Evolutionary conservation across 2,113 vertebrate genomes (phyloP).

Genomic region (Rhinichthys klamathensis): DNA sequence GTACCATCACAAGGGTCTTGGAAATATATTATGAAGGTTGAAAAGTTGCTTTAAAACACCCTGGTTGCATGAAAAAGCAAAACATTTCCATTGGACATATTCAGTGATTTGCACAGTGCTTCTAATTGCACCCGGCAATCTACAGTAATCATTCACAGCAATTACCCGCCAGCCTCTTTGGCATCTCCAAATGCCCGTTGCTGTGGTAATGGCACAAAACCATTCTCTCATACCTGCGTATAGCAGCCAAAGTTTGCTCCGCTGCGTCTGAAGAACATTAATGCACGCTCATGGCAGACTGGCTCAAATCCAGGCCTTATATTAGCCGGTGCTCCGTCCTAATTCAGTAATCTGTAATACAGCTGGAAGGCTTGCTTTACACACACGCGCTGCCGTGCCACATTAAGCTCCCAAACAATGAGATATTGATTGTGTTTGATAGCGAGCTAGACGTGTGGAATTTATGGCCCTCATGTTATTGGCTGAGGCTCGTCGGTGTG

Average conservation of each 20-base stretch:
- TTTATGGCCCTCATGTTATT: neutral
- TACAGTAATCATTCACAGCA: constrained; percentile 56
- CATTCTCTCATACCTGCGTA: constrained; percentile 36
- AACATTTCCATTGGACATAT: neutral
- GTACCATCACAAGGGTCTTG: no score
- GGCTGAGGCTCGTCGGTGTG: neutral
- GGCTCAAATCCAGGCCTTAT: neutral
- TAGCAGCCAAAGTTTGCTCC: neutral
- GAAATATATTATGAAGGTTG: no score
- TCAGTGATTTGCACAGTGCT: neutral
- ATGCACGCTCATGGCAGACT: constrained; percentile 22
- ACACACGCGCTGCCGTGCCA: neutral
- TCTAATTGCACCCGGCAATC: constrained; percentile 60
- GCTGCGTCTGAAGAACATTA: constrained; percentile 16
- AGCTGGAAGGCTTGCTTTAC: constrained; percentile 23
- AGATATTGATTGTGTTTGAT: constrained; percentile 38
- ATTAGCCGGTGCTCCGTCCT: neutral
- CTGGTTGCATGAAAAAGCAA: constrained; percentile 12
- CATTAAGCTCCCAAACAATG: constrained; percentile 43
- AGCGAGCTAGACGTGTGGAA: neutral
- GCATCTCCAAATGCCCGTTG: constrained; percentile 62
- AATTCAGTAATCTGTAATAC: constrained; percentile 29
- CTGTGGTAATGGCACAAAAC: constrained; percentile 59
- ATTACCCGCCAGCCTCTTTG: constrained; percentile 56
- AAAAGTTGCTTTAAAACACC: no score